These are phyloP conservation scores for Styela clava DNA, from an alignment of 23 tunicate species.

Conservation along the genomic window DNA sequence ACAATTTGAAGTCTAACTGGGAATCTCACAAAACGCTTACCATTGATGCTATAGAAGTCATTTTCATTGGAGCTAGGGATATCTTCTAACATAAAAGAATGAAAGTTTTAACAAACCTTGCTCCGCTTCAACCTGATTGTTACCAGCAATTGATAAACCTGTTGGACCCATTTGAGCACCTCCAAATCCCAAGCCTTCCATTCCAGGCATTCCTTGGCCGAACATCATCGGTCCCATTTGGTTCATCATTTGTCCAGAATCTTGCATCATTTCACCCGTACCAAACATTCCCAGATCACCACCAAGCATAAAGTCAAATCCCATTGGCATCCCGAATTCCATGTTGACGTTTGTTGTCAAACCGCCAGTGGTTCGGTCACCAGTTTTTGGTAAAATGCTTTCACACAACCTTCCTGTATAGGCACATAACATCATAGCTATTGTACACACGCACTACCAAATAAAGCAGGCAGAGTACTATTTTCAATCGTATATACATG, in stretches of 20 bases:
- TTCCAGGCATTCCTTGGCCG: conserved; percentile 3
- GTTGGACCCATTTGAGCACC: neutral
- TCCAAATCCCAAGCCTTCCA: neutral
- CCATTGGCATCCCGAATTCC: neutral
- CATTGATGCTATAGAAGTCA: too few relatives aligned
- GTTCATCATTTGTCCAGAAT: neutral
- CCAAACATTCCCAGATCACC: conserved; percentile 35
- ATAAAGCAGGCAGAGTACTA: too few relatives aligned
- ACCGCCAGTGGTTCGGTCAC: conserved; percentile 21
- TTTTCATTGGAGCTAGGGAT: too few relatives aligned
- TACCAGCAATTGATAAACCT: too few relatives aligned
- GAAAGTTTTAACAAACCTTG: too few relatives aligned
- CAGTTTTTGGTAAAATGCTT: neutral
- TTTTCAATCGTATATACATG: too few relatives aligned
- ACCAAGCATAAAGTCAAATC: conserved; percentile 13
- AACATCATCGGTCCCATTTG: neutral
- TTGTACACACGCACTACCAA: too few relatives aligned
- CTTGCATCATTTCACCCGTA: neutral
- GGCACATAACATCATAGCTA: too few relatives aligned
- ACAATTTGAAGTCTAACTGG: too few relatives aligned
- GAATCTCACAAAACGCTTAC: too few relatives aligned
- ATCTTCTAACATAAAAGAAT: too few relatives aligned
- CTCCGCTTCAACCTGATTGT: too few relatives aligned
- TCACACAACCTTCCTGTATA: conserved; percentile 26
- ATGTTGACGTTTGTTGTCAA: conserved; percentile 1